Evolutionary conservation across 2,797 vertebrate genomes (phyloP), one percentile per base, ranked within the genome.

Genomic region (Enteromius paludinosus): DNA sequence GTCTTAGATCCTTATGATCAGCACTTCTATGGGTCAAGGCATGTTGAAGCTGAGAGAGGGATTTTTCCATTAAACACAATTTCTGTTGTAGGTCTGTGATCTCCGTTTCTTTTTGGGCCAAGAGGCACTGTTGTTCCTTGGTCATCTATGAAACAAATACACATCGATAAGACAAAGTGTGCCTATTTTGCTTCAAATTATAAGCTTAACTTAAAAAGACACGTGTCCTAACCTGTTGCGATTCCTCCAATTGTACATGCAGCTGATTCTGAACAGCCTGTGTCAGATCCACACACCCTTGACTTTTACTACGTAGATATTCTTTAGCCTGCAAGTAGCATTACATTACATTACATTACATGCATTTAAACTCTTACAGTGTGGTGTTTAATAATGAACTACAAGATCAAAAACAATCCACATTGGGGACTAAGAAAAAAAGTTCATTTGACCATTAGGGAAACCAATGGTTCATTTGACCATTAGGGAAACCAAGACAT

Each of bases 251-350:
- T 75, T 83, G 88, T 12, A 83, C 84, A 61, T 91, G 87, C n/a
- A 92, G 86, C n/a, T 85, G 84, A 85, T 79, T 88, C 15, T 87
- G 86, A 76, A 88, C 86, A 8, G 79, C 76, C 84, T 92, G 89
- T 33, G 81, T 77, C 0, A 86, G 38, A 59, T 95, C 91, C 0
- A 71, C 65, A 56, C 87, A 91, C 3, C 89, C 88, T 28, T 92
- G 88, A 85, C 79, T 91, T 92, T 93, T 95, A 83, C 88, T 91
- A 49, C 91, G 94, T 73, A 95, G 89, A 49, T 93, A 91, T 30
- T 93, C 90, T 66, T 92, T 94, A 14, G 95, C 92, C 96, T 97
- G 88, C 30, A 79, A 78, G 43, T 81, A 78, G 84, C 5, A 84
- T 43, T 25, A n/a, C 2, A 35, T 35, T 56, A 20, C 5, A 84